Conservation (phyloP, 1,140 invertebrate species). For the Myzus persicae region DNA sequence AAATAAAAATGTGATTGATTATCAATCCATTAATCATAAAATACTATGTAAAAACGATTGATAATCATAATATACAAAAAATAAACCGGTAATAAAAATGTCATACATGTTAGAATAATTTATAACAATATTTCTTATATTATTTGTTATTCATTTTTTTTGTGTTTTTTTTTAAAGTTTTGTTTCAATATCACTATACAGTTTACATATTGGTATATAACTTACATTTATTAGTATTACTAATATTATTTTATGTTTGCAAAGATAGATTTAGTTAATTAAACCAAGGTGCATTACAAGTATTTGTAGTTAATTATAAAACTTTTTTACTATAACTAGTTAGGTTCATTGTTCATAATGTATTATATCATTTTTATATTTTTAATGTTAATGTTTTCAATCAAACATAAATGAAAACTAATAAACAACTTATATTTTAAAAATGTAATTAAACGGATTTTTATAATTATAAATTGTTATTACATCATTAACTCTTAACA, state of each 20-base stretch:
- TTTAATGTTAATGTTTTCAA: background rate
- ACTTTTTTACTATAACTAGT: background rate
- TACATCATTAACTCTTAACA: background rate
- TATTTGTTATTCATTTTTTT: background rate
- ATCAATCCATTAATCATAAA: background rate
- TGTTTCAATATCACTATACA: background rate
- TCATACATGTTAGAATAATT: background rate
- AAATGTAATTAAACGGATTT: background rate
- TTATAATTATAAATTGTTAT: background rate
- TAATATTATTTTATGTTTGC: background rate
- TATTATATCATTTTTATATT: background rate
- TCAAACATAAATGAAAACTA: background rate
- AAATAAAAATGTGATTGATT: constrained; percentile 7
- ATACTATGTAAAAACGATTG: background rate
- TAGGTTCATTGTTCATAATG: background rate
- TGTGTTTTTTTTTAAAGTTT: background rate
- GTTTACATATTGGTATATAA: background rate
- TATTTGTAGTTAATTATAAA: background rate
- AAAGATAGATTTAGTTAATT: background rate
- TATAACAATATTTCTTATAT: background rate
- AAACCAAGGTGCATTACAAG: background rate
- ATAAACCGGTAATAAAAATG: background rate
- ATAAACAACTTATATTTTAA: background rate
- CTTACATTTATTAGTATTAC: background rate
- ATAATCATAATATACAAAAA: background rate